Evolutionary conservation across 2,888 invertebrate genomes (phyloP).

Genomic region (Nemapogon koenigi): DNA sequence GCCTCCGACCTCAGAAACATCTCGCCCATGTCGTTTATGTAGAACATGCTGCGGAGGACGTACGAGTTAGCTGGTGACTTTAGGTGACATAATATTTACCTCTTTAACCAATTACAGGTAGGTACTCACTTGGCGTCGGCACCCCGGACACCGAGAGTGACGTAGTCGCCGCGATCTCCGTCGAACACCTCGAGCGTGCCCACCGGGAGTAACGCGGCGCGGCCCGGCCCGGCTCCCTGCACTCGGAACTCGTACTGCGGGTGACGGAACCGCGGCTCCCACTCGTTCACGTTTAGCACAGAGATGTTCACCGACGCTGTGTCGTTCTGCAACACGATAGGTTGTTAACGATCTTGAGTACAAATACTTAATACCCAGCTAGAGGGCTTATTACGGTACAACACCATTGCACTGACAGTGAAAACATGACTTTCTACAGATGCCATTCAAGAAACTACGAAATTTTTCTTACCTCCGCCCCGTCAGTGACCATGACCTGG

Average conservation of each 20-base stretch:
- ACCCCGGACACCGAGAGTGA: slow-evolving; percentile 75
- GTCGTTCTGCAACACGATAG: slow-evolving; percentile 83
- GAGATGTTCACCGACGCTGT: slow-evolving; percentile 82
- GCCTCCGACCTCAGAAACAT: slow-evolving; percentile 66
- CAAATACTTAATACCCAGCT: too few relatives aligned
- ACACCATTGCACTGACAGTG: too few relatives aligned
- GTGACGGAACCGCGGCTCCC: slow-evolving; percentile 90
- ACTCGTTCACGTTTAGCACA: slow-evolving; percentile 88
- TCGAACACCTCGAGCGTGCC: slow-evolving; percentile 86
- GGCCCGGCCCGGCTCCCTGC: slow-evolving; percentile 21
- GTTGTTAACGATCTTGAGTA: too few relatives aligned
- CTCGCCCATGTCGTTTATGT: slow-evolving; percentile 71
- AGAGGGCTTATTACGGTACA: too few relatives aligned
- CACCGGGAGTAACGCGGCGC: slow-evolving; percentile 41
- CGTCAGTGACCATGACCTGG: slow-evolving; percentile 84
- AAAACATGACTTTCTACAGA: too few relatives aligned
- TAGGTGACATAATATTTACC: background rate
- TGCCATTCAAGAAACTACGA: too few relatives aligned
- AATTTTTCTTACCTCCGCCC: slow-evolving; percentile 72
- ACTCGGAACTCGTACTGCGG: slow-evolving; percentile 85
- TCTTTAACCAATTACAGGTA: background rate
- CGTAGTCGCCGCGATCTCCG: slow-evolving; percentile 79
- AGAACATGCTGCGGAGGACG: slow-evolving; percentile 59
- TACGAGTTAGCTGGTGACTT: background rate
- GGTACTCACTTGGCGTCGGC: slow-evolving; percentile 67